Evolutionary conservation across 2,888 invertebrate genomes (phyloP).

Genomic region (Alentia gelatinosa): DNA sequence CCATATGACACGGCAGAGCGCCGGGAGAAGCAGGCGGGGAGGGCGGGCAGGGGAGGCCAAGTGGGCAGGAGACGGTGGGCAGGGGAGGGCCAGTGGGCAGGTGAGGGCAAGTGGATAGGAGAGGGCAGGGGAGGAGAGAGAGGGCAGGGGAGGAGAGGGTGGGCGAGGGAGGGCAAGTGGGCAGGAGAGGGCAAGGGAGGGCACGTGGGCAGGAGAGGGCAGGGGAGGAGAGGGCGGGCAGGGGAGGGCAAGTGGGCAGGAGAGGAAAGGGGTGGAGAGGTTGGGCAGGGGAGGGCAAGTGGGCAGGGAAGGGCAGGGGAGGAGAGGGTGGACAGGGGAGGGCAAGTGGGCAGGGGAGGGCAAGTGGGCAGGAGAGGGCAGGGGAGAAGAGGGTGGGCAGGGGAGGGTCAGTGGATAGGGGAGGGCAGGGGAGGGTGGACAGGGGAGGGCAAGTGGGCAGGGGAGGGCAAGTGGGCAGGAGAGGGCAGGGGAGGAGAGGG

Average conservation of each 20-base stretch:
- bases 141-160: neutral
- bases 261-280: too few relatives aligned
- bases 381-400: neutral
- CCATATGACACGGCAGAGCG: too few relatives aligned
- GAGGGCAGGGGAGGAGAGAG: neutral
- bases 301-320: neutral
- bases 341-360: neutral
- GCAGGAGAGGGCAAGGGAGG: neutral
- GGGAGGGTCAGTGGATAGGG: neutral
- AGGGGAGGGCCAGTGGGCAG: neutral
- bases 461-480: neutral
- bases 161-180: neutral
- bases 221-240: neutral
- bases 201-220: neutral
- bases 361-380: neutral
- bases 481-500: neutral
- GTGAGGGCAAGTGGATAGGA: neutral
- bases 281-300: too few relatives aligned
- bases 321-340: too few relatives aligned
- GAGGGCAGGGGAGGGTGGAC: neutral
- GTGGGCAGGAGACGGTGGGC: too few relatives aligned
- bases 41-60: too few relatives aligned
- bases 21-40: too few relatives aligned
- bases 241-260: neutral
- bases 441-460: neutral